Evolutionary conservation across 2,888 invertebrate species (phyloP).

Genomic region (Drosophila parthenogenetica): DNA sequence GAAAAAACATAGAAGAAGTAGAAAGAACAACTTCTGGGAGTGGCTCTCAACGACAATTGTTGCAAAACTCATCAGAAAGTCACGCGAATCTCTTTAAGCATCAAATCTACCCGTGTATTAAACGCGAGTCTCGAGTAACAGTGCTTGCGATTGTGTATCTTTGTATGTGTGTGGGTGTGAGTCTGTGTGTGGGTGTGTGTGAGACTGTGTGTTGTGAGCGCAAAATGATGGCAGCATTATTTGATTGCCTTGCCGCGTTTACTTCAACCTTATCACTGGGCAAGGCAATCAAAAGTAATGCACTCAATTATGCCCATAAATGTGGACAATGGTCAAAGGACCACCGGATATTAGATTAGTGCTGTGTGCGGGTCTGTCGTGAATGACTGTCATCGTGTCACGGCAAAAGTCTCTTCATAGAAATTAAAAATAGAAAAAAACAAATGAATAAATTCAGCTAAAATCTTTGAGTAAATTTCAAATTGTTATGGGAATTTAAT

Average conservation of each 20-base stretch:
- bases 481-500: not conserved
- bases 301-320: slow-evolving; percentile 73
- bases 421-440: not conserved
- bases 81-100: slow-evolving; percentile 4
- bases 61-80: slow-evolving; percentile 8
- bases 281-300: slow-evolving; percentile 72
- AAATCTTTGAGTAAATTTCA: too few species aligned
- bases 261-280: slow-evolving; percentile 45
- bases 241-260: slow-evolving; percentile 56
- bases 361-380: slow-evolving; percentile 2
- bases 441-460: too few species aligned
- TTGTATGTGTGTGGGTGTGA: not conserved
- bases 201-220: slow-evolving; percentile 1
- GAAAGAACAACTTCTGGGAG: not conserved
- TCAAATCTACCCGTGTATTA: not conserved
- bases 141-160: not conserved
- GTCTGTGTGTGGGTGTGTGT: not conserved
- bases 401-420: not conserved
- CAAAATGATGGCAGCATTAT: slow-evolving; percentile 60
- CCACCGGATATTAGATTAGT: slow-evolving; percentile 7
- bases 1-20: not conserved
- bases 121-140: not conserved
- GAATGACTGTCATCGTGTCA: slow-evolving; percentile 5
- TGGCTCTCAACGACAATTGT: not conserved
- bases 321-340: slow-evolving; percentile 36